These are phyloP conservation scores for Dendrophyllia cribrosa DNA, from an alignment of 64 coral and sea anemone species.

Conservation along the genomic window DNA sequence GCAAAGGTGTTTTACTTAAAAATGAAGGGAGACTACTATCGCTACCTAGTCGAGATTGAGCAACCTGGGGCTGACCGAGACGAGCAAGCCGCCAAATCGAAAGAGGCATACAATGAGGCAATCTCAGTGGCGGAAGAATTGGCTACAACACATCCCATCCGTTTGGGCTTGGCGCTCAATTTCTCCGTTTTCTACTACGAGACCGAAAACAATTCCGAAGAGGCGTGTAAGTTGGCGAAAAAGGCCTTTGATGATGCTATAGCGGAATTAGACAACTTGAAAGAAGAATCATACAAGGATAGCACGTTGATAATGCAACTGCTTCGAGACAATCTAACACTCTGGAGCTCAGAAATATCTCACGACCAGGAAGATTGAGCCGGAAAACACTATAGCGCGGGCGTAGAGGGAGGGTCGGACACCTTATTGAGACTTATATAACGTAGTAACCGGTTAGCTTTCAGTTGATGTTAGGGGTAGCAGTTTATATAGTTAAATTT, in stretches of 20 bases:
- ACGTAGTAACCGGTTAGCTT: no score
- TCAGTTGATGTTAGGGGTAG: no score
- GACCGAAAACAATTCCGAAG: background rate
- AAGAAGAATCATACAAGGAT: constrained; percentile 68
- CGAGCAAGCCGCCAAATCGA: background rate
- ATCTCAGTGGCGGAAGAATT: background rate
- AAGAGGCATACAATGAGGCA: background rate
- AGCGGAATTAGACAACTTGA: background rate
- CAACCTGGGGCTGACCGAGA: constrained; percentile 1
- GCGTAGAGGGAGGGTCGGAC: no score
- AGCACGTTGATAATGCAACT: constrained; percentile 80
- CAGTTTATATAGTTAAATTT: no score
- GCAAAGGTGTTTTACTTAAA: constrained; percentile 87
- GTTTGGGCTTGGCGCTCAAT: constrained; percentile 42
- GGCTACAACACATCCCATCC: background rate
- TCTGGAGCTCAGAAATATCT: no score
- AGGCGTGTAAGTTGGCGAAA: constrained; percentile 17
- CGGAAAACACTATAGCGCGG: no score
- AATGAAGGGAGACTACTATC: constrained; percentile 88
- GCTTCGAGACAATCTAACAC: constrained; percentile 66
- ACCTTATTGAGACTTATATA: no score
- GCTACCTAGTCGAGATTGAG: constrained; percentile 82
- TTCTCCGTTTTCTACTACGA: constrained; percentile 49
- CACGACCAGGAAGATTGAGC: no score
- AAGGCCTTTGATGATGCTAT: constrained; percentile 42